These are phyloP conservation scores for Metalampra italica DNA, from an alignment of 2,888 invertebrate species.

Conservation along the genomic window DNA sequence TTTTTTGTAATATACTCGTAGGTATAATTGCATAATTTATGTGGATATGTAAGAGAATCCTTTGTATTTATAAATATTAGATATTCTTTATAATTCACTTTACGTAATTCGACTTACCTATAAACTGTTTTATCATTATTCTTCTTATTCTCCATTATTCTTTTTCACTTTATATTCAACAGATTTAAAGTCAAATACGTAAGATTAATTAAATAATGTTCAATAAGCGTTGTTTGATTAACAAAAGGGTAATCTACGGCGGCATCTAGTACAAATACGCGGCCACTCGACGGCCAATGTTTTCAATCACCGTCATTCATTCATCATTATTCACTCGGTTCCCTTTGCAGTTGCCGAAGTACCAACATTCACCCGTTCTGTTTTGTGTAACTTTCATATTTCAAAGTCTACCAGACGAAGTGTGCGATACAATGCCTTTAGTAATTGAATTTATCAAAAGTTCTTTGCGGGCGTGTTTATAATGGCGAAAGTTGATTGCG, in stretches of 20 bases:
- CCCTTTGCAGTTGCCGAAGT: constrained; percentile 72
- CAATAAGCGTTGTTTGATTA: constrained; percentile 74
- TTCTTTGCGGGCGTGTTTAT: constrained; percentile 39
- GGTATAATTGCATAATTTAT: too few species aligned
- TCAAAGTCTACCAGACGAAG: constrained; percentile 51
- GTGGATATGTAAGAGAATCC: too few species aligned
- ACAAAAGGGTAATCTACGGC: constrained; percentile 74
- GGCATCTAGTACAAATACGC: constrained; percentile 75
- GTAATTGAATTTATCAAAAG: constrained; percentile 57
- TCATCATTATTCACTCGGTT: constrained; percentile 76
- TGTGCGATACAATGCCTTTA: constrained; percentile 56
- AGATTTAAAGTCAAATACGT: constrained; percentile 61
- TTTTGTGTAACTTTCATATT: constrained; percentile 76
- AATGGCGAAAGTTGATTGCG: constrained; percentile 39
- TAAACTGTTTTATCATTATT: not conserved
- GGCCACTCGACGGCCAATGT: constrained; percentile 62
- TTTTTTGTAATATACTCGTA: too few species aligned
- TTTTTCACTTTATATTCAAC: constrained; percentile 24
- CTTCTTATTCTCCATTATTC: constrained; percentile 2
- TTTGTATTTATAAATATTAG: too few species aligned
- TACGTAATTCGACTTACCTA: not conserved
- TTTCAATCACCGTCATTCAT: constrained; percentile 73
- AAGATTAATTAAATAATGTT: constrained; percentile 75
- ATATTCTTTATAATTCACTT: not conserved
- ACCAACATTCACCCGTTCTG: constrained; percentile 54